Evolutionary conservation across 2,797 vertebrate genomes (phyloP), one percentile per base, ranked within the genome.

Genomic region (Sebastolobus alascanus): DNA sequence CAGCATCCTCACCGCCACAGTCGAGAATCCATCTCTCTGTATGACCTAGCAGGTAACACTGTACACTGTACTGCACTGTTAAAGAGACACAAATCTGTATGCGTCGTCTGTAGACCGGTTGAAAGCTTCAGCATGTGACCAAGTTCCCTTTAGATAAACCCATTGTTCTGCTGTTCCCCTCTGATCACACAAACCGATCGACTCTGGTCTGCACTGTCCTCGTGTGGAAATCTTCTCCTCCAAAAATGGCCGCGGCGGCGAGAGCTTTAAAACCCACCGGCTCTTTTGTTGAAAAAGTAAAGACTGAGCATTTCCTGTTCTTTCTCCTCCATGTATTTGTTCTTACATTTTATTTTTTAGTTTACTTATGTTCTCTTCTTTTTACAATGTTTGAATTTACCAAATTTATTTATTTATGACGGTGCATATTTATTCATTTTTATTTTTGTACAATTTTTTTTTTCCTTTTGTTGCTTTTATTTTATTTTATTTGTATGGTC

Each of bases 401-500:
- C 94, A 94, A 95, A 94, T 93, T 18, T 85, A 94, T 94, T 94
- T 95, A 95, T 95, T 96, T 92, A 94, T 94, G 89, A 93, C 55
- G 14, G 80, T 93, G 89, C 87, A 85, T 96, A 96, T 95, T 95
- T 96, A 95, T 96, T 95, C 89, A 92, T 93, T 94, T 91, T 88
- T 90, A 90, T 93, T 93, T 94, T 94, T 94, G 82, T 95, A 93
- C 40, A 43, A 43, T 43, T 43, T 89, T 81, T 69, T 82, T 83
- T 75, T 64, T 85, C 81, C 82, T 75, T 82, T 84, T 76, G 70
- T 79, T 73, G 59, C 68, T 79, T 73, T 75, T 85, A 65, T 77
- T 31, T 69, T 58, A 43, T 82, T 50, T 85, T 79, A 80, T 91
- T 89, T 90, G 79, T 90, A 77, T 64, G 54, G 12, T 91, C 76